Percentiles rank a stretch among this genome's conserved stretches.
phyloP scores from a whole-genome alignment of 2,797 vertebrate genomes.

The Zalophus californianus region DNA sequence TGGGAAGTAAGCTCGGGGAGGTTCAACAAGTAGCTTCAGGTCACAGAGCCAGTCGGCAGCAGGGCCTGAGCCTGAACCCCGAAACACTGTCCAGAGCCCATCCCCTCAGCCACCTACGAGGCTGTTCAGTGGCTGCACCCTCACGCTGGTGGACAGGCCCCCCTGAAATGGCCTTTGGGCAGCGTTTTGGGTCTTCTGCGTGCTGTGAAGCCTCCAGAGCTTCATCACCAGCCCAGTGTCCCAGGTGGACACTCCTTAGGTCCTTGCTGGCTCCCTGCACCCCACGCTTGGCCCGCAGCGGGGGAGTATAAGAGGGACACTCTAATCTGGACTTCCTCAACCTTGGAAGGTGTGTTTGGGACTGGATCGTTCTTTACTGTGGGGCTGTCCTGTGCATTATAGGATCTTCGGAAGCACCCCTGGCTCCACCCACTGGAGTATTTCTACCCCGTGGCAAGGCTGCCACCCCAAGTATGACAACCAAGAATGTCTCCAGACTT shows the following conservation, averaged over 20 bases:
- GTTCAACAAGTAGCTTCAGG: rapidly evolving
- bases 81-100: rapidly evolving
- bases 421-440: not conserved
- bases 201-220: not conserved
- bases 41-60: not conserved
- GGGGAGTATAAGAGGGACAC: rapidly evolving
- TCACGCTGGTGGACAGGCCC: rapidly evolving
- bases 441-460: not conserved
- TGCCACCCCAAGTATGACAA: rapidly evolving
- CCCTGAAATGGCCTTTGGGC: not conserved
- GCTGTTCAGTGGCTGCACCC: not conserved
- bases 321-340: rapidly evolving
- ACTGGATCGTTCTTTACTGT: rapidly evolving
- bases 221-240: rapidly evolving
- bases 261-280: rapidly evolving
- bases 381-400: rapidly evolving
- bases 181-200: rapidly evolving
- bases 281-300: no score
- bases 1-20: not conserved
- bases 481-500: not conserved
- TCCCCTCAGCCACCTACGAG: rapidly evolving
- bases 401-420: rapidly evolving
- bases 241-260: not conserved
- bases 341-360: rapidly evolving
- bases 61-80: not conserved